Evolutionary conservation across 2,113 vertebrate species (phyloP).

Genomic region (Acrocephalus kingi): DNA sequence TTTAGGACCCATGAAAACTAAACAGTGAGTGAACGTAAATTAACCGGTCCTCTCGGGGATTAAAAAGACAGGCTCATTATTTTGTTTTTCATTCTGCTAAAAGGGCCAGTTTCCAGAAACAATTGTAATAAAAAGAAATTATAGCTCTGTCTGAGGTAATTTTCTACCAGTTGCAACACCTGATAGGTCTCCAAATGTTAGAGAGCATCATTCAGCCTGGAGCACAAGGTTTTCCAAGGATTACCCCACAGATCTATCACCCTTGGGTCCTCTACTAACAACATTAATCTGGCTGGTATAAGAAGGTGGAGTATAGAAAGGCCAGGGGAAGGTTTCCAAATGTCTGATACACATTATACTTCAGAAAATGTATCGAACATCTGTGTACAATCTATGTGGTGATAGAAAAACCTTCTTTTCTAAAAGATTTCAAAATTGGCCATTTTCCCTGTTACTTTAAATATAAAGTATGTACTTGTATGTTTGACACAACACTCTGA

Average conservation of each 20-base stretch:
- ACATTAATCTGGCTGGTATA: not conserved
- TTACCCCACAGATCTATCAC: not conserved
- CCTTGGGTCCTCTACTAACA: not conserved
- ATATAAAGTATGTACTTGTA: not conserved
- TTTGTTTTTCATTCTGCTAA: conserved; percentile 61
- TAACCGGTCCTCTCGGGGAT: conserved; percentile 46
- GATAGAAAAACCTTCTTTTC: conserved; percentile 16
- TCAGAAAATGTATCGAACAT: conserved; percentile 23
- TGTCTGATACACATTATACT: not conserved
- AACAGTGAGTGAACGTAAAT: conserved; percentile 59
- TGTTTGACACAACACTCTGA: not conserved
- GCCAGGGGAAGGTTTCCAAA: not conserved
- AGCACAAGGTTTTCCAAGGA: not conserved
- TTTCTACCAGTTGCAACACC: conserved; percentile 38
- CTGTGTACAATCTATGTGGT: conserved; percentile 6
- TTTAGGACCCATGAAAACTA: conserved; percentile 17
- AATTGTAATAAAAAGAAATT: conserved; percentile 18
- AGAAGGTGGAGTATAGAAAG: not conserved
- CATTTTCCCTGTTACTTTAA: conserved; percentile 52
- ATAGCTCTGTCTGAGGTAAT: conserved; percentile 48
- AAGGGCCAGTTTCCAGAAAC: conserved; percentile 23
- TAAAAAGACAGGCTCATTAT: conserved; percentile 64
- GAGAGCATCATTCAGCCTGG: not conserved
- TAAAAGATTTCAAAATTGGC: conserved; percentile 54
- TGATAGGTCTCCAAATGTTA: not conserved